Base-by-base conservation (phyloP, 2,113 vertebrate genomes). In the Hippoglossus stenolepis region DNA sequence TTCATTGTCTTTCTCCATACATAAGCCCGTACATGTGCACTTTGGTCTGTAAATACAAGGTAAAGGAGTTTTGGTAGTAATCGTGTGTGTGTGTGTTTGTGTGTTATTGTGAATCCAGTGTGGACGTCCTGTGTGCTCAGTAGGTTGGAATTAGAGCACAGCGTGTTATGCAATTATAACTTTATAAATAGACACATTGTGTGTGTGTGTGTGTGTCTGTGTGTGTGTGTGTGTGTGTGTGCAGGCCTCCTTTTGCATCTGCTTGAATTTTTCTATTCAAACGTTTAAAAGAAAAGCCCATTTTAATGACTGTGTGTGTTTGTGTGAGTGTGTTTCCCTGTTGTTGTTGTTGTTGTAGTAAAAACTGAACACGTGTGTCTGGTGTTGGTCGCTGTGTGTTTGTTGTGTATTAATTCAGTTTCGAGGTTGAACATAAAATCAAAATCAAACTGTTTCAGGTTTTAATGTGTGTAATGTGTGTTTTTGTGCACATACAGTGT, bases 81-180 rank as follows among this genome's bases (percentile, higher is more conserved):
- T n/a, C 26, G 38, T 65, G 59, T 65, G 49, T 51, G 63, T 31
- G 38, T 65, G 54, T 65, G 49, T 51, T 31, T 31, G 63, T 49
- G 14, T 31, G 28, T 28, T 12, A 43, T 35, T 64, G 60, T 49
- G 56, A 49, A 56, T 60, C 8, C 67, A 15, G 75, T 70, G 75
- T 85, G 79, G 82, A 89, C 82, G 73, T 89, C 76, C 81, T 90
- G 84, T 83, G 79, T 86, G 85, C 83, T 85, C 86, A 79, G 82
- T 88, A 83, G 83, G 77, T 81, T 87, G 85, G 89, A 91, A 91
- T 87, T 83, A 84, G 85, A 92, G 81, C 90, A 82, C 82, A 87
- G 87, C 80, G n/a, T 90, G 86, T 92, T 88, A 88, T 84, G 86
- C 85, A 90, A 91, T 91, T 92, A 85, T 62, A 77, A 88, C 82